A percentile compares a stretch with the other conserved stretches of the same genome.
Conservation (phyloP, 2,113 vertebrate species). For the Illadopsis cleaveri region DNA sequence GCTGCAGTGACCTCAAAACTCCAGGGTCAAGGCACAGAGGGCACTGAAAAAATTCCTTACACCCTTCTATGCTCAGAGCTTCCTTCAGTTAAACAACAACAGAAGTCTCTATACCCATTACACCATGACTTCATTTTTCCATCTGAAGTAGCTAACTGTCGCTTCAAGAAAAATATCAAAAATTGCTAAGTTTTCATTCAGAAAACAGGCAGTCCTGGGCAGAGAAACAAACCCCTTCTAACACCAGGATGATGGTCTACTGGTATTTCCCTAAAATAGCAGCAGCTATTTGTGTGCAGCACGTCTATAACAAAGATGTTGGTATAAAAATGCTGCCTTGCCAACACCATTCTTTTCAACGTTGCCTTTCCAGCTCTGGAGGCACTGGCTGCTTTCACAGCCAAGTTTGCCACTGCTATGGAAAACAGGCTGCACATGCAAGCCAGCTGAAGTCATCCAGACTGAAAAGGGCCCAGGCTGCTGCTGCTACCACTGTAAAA, state of each 20-base stretch:
- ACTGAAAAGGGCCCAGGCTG: slow-evolving; percentile 6
- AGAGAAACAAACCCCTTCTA: background rate
- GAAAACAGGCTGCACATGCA: slow-evolving; percentile 55
- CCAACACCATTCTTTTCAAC: slow-evolving; percentile 43
- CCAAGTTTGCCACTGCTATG: slow-evolving; percentile 74
- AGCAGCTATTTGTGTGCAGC: slow-evolving; percentile 6
- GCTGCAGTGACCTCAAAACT: background rate
- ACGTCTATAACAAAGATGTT: background rate
- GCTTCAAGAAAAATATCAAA: slow-evolving; percentile 2
- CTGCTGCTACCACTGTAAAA: slow-evolving; percentile 47
- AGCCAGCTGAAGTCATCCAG: slow-evolving; percentile 69
- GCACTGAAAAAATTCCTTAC: background rate
- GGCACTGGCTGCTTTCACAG: slow-evolving; percentile 63
- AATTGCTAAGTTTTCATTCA: background rate
- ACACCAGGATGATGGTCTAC: background rate
- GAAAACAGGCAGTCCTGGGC: background rate
- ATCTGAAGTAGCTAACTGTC: background rate
- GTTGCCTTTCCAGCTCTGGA: slow-evolving; percentile 61
- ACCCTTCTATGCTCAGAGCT: background rate
- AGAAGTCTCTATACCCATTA: background rate
- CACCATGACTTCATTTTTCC: slow-evolving; percentile 39
- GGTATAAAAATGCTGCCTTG: slow-evolving; percentile 6
- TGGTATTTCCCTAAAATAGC: slow-evolving; percentile 16
- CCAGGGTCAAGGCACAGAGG: background rate
- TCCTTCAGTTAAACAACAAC: background rate